Conservation (phyloP, 2,113 vertebrate species). For the Salminus brasiliensis region DNA sequence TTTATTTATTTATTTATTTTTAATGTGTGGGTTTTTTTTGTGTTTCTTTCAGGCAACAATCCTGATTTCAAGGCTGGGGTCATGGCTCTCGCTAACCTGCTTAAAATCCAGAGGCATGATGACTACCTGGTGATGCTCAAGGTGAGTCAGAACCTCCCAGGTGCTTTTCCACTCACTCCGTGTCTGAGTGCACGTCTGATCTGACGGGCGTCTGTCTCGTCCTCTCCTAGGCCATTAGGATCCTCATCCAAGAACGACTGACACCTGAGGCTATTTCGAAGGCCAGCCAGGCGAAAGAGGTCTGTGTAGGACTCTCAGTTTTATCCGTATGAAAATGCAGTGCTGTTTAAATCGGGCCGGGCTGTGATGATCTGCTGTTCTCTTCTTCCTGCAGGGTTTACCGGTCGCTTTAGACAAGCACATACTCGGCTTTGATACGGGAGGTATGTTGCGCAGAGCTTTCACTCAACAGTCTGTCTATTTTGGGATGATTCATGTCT, state of each 20-base stretch:
- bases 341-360: background rate
- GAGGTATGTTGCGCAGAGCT: slow-evolving; percentile 85
- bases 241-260: slow-evolving; percentile 93
- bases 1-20: too few relatives aligned
- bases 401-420: slow-evolving; percentile 94
- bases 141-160: slow-evolving; percentile 69
- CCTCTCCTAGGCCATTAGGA: slow-evolving; percentile 86
- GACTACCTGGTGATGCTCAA: slow-evolving; percentile 98
- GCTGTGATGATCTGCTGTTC: background rate
- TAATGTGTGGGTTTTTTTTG: background rate
- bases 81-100: slow-evolving; percentile 90
- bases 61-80: slow-evolving; percentile 97
- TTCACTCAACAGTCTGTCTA: background rate
- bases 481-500: background rate
- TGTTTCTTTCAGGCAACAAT: slow-evolving; percentile 80
- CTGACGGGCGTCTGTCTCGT: background rate
- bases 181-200: background rate
- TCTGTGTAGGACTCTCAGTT: too few relatives aligned
- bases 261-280: slow-evolving; percentile 90
- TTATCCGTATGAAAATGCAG: background rate
- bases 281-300: slow-evolving; percentile 90
- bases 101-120: slow-evolving; percentile 94
- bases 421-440: slow-evolving; percentile 94
- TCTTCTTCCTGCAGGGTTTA: slow-evolving; percentile 80
- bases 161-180: background rate